These are phyloP conservation scores for Drosophila mettleri DNA, from an alignment of 2,888 invertebrate species.

Conservation along the genomic window DNA sequence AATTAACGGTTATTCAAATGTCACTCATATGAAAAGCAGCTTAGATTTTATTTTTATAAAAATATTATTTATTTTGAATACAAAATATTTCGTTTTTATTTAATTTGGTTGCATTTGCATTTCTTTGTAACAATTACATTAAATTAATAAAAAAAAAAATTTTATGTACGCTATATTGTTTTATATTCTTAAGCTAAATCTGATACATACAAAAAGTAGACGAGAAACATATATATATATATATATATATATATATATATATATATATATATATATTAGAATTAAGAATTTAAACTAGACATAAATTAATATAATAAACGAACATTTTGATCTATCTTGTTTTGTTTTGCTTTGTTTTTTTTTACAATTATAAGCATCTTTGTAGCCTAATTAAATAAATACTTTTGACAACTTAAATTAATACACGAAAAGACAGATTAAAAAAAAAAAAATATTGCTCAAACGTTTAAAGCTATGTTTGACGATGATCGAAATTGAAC, in stretches of 20 bases:
- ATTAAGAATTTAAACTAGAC: slow-evolving; percentile 19
- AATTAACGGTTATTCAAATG: neutral
- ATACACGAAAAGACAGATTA: neutral
- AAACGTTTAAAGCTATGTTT: slow-evolving; percentile 40
- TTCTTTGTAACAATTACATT: slow-evolving; percentile 43
- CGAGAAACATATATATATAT: slow-evolving; percentile 5
- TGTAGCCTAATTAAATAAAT: slow-evolving; percentile 50
- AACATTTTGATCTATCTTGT: no score
- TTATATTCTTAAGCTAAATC: slow-evolving; percentile 15
- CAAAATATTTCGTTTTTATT: slow-evolving; percentile 42
- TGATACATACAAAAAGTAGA: slow-evolving; percentile 27
- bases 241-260: slow-evolving; percentile 1
- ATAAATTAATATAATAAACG: slow-evolving; percentile 8
- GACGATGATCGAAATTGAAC: slow-evolving; percentile 21
- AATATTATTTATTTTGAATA: slow-evolving; percentile 64
- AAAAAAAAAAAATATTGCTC: slow-evolving; percentile 13
- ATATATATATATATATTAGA: no score
- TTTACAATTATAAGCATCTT: slow-evolving; percentile 54
- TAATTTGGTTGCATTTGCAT: slow-evolving; percentile 55
- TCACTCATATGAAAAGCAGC: neutral
- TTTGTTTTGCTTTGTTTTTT: neutral
- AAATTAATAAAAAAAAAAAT: slow-evolving; percentile 24
- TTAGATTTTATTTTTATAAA: slow-evolving; percentile 49
- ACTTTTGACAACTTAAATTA: slow-evolving; percentile 35
- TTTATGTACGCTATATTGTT: slow-evolving; percentile 11